Evolutionary conservation across 2,797 vertebrate genomes (phyloP).

Genomic region (Dendrocincla fuliginosa): DNA sequence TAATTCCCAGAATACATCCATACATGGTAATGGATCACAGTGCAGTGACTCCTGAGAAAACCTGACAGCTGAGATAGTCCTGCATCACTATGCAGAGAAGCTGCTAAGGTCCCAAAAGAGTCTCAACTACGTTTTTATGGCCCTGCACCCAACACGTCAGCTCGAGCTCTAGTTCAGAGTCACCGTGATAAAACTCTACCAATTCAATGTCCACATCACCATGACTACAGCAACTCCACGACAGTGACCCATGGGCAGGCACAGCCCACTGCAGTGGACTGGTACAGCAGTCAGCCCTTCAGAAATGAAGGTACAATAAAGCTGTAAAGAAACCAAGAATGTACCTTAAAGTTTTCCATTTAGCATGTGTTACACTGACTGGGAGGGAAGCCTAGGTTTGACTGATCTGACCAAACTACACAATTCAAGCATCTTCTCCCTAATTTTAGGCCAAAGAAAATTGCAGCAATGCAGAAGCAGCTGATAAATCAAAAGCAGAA

Average conservation of each 20-base stretch:
- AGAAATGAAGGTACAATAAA: background rate
- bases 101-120: background rate
- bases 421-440: background rate
- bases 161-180: background rate
- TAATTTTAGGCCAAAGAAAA: slow-evolving; percentile 43
- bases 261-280: background rate
- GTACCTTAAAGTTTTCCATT: background rate
- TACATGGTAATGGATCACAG: background rate
- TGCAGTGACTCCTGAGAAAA: background rate
- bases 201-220: background rate
- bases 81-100: background rate
- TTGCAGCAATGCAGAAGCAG: slow-evolving; percentile 3
- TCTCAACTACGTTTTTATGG: background rate
- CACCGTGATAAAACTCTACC: background rate
- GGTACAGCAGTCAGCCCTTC: background rate
- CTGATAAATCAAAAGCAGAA: slow-evolving; percentile 60
- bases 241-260: background rate
- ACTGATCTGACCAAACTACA: background rate
- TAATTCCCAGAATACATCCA: background rate
- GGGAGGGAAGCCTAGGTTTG: background rate
- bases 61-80: background rate
- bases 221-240: background rate
- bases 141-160: background rate
- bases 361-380: background rate
- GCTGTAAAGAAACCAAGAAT: background rate